Percentiles rank a stretch among this genome's conserved stretches.
Evolutionary conservation across 1,140 invertebrate genomes (phyloP).

Genomic region (Drosophila lowei): DNA sequence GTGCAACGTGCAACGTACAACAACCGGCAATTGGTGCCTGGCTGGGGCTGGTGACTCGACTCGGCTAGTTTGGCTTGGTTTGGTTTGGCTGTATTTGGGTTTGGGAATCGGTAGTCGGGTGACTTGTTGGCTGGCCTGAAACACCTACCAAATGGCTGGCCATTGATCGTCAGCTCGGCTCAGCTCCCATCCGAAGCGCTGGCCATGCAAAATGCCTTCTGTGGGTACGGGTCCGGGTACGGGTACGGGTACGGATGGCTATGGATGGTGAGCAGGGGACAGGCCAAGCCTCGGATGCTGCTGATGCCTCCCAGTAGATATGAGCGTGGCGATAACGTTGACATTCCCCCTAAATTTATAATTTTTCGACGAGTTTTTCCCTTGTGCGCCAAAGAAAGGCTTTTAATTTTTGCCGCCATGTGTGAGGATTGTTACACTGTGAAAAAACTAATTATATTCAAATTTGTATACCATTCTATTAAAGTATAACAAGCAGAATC

Average conservation of each 20-base stretch:
- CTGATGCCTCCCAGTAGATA: constrained; percentile 74
- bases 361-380: constrained; percentile 75
- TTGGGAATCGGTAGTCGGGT: constrained; percentile 32
- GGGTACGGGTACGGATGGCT: too few relatives aligned
- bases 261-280: constrained; percentile 19
- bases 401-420: constrained; percentile 80
- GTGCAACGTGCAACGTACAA: constrained; percentile 32
- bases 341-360: constrained; percentile 82
- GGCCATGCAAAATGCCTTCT: constrained; percentile 61
- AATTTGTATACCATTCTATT: background rate
- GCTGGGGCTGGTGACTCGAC: constrained; percentile 1
- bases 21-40: constrained; percentile 56
- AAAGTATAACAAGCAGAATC: too few relatives aligned
- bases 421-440: constrained; percentile 41
- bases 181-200: constrained; percentile 40
- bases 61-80: constrained; percentile 20
- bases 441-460: background rate
- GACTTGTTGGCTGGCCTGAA: constrained; percentile 69
- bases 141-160: constrained; percentile 75
- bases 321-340: constrained; percentile 76
- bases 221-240: background rate
- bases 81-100: constrained; percentile 25
- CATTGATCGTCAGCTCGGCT: constrained; percentile 69
- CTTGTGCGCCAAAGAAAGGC: constrained; percentile 66
- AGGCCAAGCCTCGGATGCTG: constrained; percentile 12